Percentiles rank a stretch among this genome's conserved stretches.
phyloP scores from a whole-genome alignment of 2,797 vertebrate genomes.

The Peromyscus eremicus region DNA sequence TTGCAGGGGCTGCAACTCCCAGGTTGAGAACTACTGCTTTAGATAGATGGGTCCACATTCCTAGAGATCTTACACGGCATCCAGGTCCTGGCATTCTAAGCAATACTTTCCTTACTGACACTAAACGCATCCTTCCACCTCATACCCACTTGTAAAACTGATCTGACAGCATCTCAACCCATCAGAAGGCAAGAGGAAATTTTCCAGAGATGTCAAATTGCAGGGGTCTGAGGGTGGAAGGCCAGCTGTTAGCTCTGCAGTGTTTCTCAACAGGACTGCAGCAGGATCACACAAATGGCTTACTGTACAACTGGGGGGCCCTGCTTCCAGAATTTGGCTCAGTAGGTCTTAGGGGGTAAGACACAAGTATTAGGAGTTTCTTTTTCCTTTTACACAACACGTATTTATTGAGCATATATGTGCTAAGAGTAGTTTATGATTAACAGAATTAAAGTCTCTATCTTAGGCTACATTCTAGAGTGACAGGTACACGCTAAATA shows the following conservation, averaged over 20 bases:
- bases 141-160: neutral
- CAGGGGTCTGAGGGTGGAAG: conserved; percentile 45
- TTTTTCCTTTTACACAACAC: conserved; percentile 46
- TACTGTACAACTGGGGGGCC: conserved; percentile 2
- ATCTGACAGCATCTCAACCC: neutral
- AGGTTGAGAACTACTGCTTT: neutral
- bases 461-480: conserved; percentile 57
- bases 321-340: neutral
- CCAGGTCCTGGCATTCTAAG: neutral
- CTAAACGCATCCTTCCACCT: neutral
- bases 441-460: conserved; percentile 41
- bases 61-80: conserved; percentile 2
- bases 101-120: neutral
- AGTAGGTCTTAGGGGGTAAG: conserved; percentile 6
- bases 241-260: neutral
- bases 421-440: conserved; percentile 46
- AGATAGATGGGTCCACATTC: neutral
- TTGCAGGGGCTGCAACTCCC: neutral
- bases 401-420: conserved; percentile 44
- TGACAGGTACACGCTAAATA: conserved; percentile 52
- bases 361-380: conserved; percentile 25
- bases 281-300: neutral
- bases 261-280: conserved; percentile 6
- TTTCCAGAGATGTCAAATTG: conserved; percentile 48
- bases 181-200: neutral